Percentiles rank a stretch among this genome's conserved stretches.
phyloP scores from a whole-genome alignment of 2,113 vertebrate genomes.

The Shinisaurus crocodilurus region DNA sequence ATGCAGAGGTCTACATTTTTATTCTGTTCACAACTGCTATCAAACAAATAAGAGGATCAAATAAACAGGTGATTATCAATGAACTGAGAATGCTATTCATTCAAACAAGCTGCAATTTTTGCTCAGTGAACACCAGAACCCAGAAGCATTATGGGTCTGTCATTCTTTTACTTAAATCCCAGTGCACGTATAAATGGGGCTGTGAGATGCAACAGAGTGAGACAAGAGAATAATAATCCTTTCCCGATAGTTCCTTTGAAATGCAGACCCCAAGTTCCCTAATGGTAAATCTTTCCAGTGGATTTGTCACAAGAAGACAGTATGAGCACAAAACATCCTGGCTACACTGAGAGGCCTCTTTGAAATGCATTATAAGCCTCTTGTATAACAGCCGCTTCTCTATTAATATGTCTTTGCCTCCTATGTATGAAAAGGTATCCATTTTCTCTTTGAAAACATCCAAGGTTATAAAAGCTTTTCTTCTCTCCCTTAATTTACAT shows the following conservation, averaged over 20 bases:
- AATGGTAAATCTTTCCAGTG: conserved; percentile 62
- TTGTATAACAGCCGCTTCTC: conserved; percentile 48
- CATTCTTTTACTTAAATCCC: conserved; percentile 41
- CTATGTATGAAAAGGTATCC: conserved; percentile 21
- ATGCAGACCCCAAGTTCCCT: conserved; percentile 48
- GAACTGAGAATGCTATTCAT: conserved; percentile 44
- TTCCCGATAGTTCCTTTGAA: conserved; percentile 66
- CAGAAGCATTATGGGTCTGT: conserved; percentile 46
- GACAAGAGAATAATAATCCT: conserved; percentile 70
- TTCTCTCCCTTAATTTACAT: conserved; percentile 14
- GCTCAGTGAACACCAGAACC: conserved; percentile 2
- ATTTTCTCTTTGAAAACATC: conserved; percentile 47
- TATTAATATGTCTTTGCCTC: conserved; percentile 33
- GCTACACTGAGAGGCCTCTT: conserved; percentile 39
- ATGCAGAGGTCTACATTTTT: neutral
- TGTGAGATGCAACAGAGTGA: conserved; percentile 51
- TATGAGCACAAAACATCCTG: neutral
- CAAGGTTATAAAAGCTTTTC: conserved; percentile 35
- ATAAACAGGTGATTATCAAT: conserved; percentile 5
- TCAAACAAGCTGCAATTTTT: conserved; percentile 45
- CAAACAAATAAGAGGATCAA: neutral
- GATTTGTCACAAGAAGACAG: conserved; percentile 62
- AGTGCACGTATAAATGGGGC: conserved; percentile 48
- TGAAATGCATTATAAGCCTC: conserved; percentile 48
- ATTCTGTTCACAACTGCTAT: conserved; percentile 4